A percentile compares a stretch with the other conserved stretches of the same genome.
Conservation (phyloP, 1,140 invertebrate species). For the Penaeus indicus region DNA sequence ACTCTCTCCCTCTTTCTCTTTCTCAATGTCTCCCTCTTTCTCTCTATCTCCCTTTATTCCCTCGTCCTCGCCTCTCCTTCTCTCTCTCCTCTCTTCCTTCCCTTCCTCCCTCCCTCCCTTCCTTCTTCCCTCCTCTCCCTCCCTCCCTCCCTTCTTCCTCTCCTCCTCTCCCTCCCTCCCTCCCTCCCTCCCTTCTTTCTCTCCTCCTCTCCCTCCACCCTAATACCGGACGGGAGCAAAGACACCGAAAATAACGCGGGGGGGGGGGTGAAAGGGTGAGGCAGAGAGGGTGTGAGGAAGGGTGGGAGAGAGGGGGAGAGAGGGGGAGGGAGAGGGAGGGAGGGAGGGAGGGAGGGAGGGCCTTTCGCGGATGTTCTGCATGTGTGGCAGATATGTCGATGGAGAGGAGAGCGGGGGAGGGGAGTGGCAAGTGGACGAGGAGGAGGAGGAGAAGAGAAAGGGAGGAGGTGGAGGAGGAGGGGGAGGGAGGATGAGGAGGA, state of each 20-base stretch:
- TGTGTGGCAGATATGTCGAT: too few species aligned
- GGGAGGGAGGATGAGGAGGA: too few species aligned
- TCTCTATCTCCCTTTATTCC: neutral
- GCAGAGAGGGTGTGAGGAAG: neutral
- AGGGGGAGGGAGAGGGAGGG: too few species aligned
- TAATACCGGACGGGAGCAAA: slow-evolving; percentile 5
- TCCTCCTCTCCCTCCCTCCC: neutral
- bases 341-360: too few species aligned
- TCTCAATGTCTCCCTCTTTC: neutral
- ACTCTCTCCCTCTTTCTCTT: neutral
- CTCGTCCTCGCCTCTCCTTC: neutral
- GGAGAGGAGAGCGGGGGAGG: too few species aligned
- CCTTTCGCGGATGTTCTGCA: too few species aligned
- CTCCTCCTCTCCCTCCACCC: neutral
- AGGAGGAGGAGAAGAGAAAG: too few species aligned
- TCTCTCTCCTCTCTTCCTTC: neutral
- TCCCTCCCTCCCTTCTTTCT: neutral
- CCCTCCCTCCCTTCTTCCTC: neutral
- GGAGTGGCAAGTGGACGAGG: too few species aligned
- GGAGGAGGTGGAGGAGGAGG: too few species aligned
- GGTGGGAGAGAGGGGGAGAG: too few species aligned
- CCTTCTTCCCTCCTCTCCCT: neutral
- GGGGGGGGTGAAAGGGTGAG: neutral
- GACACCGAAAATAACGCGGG: slow-evolving; percentile 4
- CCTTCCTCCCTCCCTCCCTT: neutral